Percentiles rank a stretch among this genome's conserved stretches.
phyloP scores from a whole-genome alignment of 2,113 vertebrate species.

The Todiramphus saurophagus region DNA sequence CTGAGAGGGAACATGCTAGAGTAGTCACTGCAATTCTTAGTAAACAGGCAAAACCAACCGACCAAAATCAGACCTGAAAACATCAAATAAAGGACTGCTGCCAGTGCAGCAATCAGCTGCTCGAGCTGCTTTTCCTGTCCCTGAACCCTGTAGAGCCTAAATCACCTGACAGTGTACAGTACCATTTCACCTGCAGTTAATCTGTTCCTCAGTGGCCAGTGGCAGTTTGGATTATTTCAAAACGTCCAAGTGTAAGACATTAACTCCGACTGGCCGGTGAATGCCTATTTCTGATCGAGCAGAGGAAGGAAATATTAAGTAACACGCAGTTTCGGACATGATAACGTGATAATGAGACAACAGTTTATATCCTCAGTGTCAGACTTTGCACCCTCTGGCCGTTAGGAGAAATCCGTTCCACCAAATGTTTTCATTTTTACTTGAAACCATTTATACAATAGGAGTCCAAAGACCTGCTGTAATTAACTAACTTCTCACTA shows the following conservation, averaged over 20 bases:
- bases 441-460: constrained; percentile 49
- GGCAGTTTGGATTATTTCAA: background rate
- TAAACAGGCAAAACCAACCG: background rate
- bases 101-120: background rate
- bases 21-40: background rate
- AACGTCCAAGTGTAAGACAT: background rate
- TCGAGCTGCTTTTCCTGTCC: background rate
- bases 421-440: constrained; percentile 42
- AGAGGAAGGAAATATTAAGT: background rate
- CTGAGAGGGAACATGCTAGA: background rate
- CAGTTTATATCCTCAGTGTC: background rate
- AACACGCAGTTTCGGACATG: background rate
- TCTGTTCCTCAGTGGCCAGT: background rate
- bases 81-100: background rate
- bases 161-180: background rate
- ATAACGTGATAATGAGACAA: background rate
- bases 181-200: background rate
- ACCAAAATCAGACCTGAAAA: background rate
- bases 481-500: constrained; percentile 21
- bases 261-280: background rate
- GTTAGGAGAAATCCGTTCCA: background rate
- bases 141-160: background rate
- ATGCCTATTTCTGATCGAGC: background rate
- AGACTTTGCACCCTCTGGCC: background rate
- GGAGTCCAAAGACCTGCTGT: constrained; percentile 68